Evolutionary conservation across 2,888 invertebrate genomes (phyloP).

Genomic region (Apamea sordens): DNA sequence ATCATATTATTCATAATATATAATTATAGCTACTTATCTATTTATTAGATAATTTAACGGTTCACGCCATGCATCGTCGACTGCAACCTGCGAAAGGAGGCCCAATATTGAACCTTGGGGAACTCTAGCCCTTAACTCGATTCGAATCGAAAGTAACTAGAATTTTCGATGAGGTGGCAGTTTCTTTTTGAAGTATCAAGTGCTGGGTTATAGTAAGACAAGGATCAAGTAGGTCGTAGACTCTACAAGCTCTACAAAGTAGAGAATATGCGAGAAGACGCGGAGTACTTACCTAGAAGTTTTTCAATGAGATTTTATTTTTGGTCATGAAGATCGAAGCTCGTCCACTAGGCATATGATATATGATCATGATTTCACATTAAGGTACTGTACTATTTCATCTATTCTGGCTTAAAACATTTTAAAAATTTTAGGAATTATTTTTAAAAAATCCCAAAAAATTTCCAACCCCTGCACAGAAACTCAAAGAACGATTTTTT

Average conservation of each 20-base stretch:
- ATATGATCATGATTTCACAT: neutral
- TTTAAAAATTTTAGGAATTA: neutral
- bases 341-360: neutral
- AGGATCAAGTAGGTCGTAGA: neutral
- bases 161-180: neutral
- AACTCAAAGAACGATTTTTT: neutral
- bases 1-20: neutral
- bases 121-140: neutral
- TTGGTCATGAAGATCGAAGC: neutral
- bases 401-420: neutral
- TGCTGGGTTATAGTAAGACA: neutral
- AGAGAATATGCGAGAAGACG: neutral
- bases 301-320: neutral
- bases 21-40: neutral
- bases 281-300: neutral
- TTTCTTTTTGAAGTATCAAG: neutral
- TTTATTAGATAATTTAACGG: neutral
- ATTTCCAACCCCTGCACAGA: neutral
- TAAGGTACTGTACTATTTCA: neutral
- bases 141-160: neutral
- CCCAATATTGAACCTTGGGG: neutral
- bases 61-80: neutral
- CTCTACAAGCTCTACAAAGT: neutral
- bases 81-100: neutral
- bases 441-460: neutral